These are phyloP conservation scores for Antidorcas marsupialis DNA, from an alignment of 2,113 vertebrate genomes.

Conservation along the genomic window DNA sequence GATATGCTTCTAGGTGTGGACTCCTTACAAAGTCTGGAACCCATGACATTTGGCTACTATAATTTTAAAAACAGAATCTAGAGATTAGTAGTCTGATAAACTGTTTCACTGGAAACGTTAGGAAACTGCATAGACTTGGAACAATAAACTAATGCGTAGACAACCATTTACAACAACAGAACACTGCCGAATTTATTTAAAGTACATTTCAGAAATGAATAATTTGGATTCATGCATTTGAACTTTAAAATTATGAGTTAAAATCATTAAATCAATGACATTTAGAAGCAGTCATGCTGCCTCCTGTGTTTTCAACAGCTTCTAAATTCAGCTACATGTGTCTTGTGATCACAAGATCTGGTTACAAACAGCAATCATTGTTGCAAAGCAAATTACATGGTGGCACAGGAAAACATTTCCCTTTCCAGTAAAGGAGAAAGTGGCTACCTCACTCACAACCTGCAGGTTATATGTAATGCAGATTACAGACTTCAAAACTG, in stretches of 20 bases:
- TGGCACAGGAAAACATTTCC: background rate
- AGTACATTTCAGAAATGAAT: constrained; percentile 22
- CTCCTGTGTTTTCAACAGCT: constrained; percentile 50
- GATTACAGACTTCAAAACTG: background rate
- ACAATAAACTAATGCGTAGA: constrained; percentile 4
- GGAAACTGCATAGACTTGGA: background rate
- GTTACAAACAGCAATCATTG: constrained; percentile 59
- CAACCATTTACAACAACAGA: background rate
- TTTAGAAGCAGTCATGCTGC: constrained; percentile 52
- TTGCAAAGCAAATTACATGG: constrained; percentile 54
- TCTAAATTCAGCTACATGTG: constrained; percentile 59
- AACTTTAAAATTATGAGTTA: constrained; percentile 43
- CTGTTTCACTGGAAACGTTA: constrained; percentile 26
- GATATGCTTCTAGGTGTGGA: background rate
- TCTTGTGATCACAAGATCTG: constrained; percentile 53
- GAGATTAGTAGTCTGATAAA: constrained; percentile 34
- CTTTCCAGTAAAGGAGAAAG: background rate
- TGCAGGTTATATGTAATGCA: background rate
- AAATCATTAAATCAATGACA: constrained; percentile 54
- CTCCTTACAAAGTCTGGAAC: background rate
- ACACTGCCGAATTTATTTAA: constrained; percentile 9
- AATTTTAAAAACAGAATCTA: background rate
- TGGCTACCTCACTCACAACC: constrained; percentile 1
- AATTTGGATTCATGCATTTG: constrained; percentile 24
- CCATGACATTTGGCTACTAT: constrained; percentile 13